These are phyloP conservation scores for Paraplagusia blochii DNA, from an alignment of 2,113 vertebrate genomes.

Conservation along the genomic window DNA sequence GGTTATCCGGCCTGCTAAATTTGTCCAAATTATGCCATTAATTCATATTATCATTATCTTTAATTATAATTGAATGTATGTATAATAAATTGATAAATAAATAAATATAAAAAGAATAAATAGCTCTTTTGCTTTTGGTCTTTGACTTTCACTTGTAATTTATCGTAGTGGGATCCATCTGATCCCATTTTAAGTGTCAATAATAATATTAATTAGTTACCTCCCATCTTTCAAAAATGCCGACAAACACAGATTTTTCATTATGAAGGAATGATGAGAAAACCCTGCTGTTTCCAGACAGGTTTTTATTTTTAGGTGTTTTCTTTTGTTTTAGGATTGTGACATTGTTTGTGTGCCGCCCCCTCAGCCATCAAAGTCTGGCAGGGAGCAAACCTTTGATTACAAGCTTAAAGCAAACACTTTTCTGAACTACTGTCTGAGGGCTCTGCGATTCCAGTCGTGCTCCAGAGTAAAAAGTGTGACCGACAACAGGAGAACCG, in stretches of 20 bases:
- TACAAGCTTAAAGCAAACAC: conserved; percentile 27
- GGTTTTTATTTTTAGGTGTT: conserved; percentile 42
- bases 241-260: conserved; percentile 14
- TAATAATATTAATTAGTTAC: conserved; percentile 5
- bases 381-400: conserved; percentile 28
- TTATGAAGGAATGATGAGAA: conserved; percentile 7
- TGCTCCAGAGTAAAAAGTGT: conserved; percentile 26
- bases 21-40: no score
- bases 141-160: no score
- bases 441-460: conserved; percentile 17
- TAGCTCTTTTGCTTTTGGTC: no score
- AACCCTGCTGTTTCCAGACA: conserved; percentile 5
- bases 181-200: background rate
- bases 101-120: no score
- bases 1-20: no score
- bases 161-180: no score
- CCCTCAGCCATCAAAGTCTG: conserved; percentile 35
- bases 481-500: background rate
- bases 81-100: no score
- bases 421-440: conserved; percentile 16
- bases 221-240: conserved; percentile 16
- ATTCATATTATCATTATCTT: no score
- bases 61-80: no score
- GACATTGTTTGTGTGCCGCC: conserved; percentile 37
- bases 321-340: conserved; percentile 37